Conservation (phyloP, 2,113 vertebrate genomes). For the Bos indicus region DNA sequence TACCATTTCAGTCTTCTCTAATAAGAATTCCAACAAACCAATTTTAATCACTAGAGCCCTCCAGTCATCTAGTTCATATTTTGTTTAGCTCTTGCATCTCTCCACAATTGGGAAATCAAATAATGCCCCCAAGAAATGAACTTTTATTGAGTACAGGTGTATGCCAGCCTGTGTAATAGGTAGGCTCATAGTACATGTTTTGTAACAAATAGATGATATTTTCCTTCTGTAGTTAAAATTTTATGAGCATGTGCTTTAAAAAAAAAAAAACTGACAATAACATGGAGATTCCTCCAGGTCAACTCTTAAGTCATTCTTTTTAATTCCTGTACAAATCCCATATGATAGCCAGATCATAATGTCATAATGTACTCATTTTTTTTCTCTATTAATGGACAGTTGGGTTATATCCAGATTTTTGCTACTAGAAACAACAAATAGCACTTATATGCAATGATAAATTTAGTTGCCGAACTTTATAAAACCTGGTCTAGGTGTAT, state of each 20-base stretch:
- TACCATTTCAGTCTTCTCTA: not conserved
- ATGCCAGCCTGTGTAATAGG: not conserved
- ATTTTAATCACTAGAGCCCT: not conserved
- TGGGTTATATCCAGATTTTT: slow-evolving; percentile 27
- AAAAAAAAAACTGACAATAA: not conserved
- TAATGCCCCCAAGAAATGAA: not conserved
- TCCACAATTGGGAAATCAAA: slow-evolving; percentile 14
- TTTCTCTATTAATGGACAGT: slow-evolving; percentile 19
- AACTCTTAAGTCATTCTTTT: not conserved
- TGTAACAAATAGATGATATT: not conserved
- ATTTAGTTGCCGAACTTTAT: not conserved
- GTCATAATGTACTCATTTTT: not conserved
- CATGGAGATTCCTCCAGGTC: not conserved
- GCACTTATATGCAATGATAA: not conserved
- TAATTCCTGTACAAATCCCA: not conserved
- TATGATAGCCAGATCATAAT: not conserved
- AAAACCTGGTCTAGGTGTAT: not conserved
- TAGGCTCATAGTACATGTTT: not conserved
- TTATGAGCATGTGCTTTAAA: not conserved
- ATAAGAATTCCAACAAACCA: not conserved
- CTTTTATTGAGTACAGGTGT: not conserved
- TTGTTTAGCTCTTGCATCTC: not conserved
- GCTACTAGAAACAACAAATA: not conserved
- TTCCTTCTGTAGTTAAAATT: not conserved
- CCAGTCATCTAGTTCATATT: not conserved